Evolutionary conservation across 2,797 vertebrate genomes (phyloP), one percentile per base, ranked within the genome.

Genomic region (Danionella dracula): DNA sequence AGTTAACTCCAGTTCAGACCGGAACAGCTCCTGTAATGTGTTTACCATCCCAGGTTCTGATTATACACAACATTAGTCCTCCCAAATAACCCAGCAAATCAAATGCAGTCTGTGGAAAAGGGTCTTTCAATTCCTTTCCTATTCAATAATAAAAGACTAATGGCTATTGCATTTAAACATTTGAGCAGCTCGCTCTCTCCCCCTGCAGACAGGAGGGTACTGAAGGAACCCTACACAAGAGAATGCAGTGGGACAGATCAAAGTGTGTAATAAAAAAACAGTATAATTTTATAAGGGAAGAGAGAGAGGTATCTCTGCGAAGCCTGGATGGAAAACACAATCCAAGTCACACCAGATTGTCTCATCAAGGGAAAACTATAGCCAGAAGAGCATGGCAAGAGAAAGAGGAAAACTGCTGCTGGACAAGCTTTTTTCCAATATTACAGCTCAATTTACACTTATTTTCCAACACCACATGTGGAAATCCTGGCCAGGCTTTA

Each of bases 21-120:
- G 67, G 64, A 72, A 59, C 74, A 78, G 58, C 70, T 40, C 60
- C 58, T 76, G 64, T 74, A 84, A 85, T 81, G 81, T 73, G 78
- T 81, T 82, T 75, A 76, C 77, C 55, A 80, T 76, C 56, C 34
- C 37, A 79, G 76, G 37, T 70, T 79, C 80, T 84, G 83, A 85
- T 87, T 84, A 86, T 81, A 83, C 82, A 85, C 53, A 70, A 72
- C 81, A 84, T 85, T 86, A 87, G 78, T 77, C 75, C 78, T 66
- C 48, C 59, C 57, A 76, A 84, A 84, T 81, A 83, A 85, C 82
- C 78, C 77, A 76, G 81, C 81, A 83, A 83, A 86, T 85, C 83
- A 82, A 65, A 13, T 8, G 37, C 31, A 71, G 68, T 70, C 63
- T 80, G 81, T 68, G 67, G 72, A 67, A 78, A 82, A 66, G 66